Percentiles rank a stretch among this genome's conserved stretches.
These are phyloP conservation scores for Perithous albicinctus DNA, from an alignment of 2,888 invertebrate species.

Conservation along the genomic window DNA sequence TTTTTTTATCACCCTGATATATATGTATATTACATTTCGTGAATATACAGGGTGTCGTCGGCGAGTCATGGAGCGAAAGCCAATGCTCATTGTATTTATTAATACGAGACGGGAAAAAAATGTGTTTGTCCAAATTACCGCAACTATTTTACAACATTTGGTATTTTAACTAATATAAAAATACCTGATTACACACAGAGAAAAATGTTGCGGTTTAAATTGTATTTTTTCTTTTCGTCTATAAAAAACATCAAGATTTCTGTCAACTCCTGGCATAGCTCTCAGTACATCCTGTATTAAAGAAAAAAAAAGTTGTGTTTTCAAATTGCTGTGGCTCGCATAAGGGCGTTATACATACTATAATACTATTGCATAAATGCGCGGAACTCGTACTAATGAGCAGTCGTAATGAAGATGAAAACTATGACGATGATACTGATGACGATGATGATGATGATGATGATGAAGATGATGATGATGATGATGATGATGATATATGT, in stretches of 20 bases:
- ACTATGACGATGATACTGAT: slow-evolving; percentile 3
- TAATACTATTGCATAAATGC: slow-evolving; percentile 47
- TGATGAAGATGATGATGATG: slow-evolving; percentile 1
- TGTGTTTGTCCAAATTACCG: neutral
- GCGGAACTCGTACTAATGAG: slow-evolving; percentile 19
- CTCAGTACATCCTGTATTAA: slow-evolving; percentile 64
- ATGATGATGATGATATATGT: slow-evolving; percentile 16
- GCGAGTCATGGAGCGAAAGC: slow-evolving; percentile 26
- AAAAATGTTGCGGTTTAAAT: neutral
- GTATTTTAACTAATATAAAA: neutral
- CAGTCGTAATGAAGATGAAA: slow-evolving; percentile 14
- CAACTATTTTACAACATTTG: neutral
- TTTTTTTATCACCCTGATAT: too few species aligned
- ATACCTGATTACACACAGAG: neutral
- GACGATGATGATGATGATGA: slow-evolving; percentile 9
- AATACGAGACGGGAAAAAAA: neutral
- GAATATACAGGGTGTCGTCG: slow-evolving; percentile 51
- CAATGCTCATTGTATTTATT: neutral
- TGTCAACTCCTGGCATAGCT: slow-evolving; percentile 49
- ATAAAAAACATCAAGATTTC: slow-evolving; percentile 3
- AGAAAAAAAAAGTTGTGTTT: slow-evolving; percentile 59
- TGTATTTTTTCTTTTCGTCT: neutral
- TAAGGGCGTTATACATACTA: slow-evolving; percentile 54
- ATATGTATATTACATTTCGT: slow-evolving; percentile 52
- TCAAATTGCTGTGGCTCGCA: slow-evolving; percentile 57